A percentile compares a stretch with the other conserved stretches of the same genome.
phyloP scores from a whole-genome alignment of 2,888 invertebrate species.

The Slavum lentiscoides region DNA sequence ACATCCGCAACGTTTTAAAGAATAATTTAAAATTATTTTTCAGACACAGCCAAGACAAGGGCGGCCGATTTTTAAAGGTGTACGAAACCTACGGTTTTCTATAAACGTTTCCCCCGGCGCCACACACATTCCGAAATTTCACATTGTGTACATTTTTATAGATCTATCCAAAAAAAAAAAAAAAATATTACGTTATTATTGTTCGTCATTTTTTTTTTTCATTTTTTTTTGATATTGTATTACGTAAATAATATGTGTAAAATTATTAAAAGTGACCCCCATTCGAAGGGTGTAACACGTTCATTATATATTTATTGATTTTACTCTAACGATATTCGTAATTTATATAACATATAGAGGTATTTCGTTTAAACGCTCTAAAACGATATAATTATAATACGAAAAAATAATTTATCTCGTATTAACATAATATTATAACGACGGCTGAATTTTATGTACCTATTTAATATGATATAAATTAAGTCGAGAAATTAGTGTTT shows the following conservation, averaged over 20 bases:
- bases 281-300: not conserved
- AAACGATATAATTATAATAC: too few relatives aligned
- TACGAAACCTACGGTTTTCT: conserved; percentile 43
- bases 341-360: not conserved
- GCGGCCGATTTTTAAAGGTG: conserved; percentile 47
- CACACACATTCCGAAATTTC: not conserved
- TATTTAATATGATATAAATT: not conserved
- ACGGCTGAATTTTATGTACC: too few relatives aligned
- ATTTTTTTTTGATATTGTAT: conserved; percentile 8
- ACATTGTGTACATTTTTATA: not conserved
- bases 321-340: not conserved
- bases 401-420: not conserved
- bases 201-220: conserved; percentile 8
- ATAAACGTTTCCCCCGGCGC: conserved; percentile 6
- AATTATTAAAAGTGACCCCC: not conserved
- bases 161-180: not conserved
- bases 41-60: conserved; percentile 47
- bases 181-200: not conserved
- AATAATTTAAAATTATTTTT: conserved; percentile 9
- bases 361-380: too few relatives aligned
- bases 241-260: conserved; percentile 6
- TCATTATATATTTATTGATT: not conserved
- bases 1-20: too few relatives aligned
- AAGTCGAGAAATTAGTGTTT: conserved; percentile 14
- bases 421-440: not conserved